Percentiles rank a stretch among this genome's conserved stretches.
These are phyloP conservation scores for Xiphorhynchus erythropygius DNA, from an alignment of 2,797 vertebrate species.

Conservation along the genomic window DNA sequence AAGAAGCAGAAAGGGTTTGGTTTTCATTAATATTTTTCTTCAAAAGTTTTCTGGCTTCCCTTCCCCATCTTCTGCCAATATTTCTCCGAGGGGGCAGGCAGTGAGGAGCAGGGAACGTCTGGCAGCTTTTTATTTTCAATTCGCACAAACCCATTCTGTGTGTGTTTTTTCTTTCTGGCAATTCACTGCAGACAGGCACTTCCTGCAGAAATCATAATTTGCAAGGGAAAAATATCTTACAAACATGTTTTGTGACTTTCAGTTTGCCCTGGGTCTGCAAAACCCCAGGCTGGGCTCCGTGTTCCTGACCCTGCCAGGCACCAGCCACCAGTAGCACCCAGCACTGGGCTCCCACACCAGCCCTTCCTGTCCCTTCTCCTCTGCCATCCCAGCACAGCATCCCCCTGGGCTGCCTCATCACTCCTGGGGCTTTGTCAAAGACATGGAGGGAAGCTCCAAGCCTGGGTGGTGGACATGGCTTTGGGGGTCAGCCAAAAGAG, in stretches of 20 bases:
- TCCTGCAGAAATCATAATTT: constrained; percentile 43
- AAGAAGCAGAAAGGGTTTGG: constrained; percentile 5
- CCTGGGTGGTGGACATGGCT: neutral
- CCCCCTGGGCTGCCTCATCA: rapidly evolving
- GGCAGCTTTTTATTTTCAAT: constrained; percentile 66
- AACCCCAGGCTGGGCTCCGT: neutral
- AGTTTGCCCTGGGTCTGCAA: rapidly evolving
- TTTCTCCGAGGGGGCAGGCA: constrained; percentile 51
- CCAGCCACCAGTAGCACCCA: neutral
- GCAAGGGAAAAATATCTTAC: constrained; percentile 1
- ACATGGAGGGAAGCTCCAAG: neutral
- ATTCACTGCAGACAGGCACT: constrained; percentile 40
- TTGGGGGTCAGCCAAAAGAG: neutral
- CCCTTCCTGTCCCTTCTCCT: neutral
- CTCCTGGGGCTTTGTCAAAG: rapidly evolving
- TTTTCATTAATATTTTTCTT: constrained; percentile 67
- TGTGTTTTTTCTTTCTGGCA: constrained; percentile 54
- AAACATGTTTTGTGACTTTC: neutral
- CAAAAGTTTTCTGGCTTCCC: constrained; percentile 57
- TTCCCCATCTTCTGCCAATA: constrained; percentile 46
- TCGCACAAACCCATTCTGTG: constrained; percentile 17
- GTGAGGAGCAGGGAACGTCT: constrained; percentile 56
- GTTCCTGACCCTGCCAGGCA: neutral
- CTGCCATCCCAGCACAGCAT: neutral
- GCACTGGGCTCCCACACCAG: neutral